Evolutionary conservation across 1,140 invertebrate species (phyloP).

Genomic region (Aphelenchoides avenae): DNA sequence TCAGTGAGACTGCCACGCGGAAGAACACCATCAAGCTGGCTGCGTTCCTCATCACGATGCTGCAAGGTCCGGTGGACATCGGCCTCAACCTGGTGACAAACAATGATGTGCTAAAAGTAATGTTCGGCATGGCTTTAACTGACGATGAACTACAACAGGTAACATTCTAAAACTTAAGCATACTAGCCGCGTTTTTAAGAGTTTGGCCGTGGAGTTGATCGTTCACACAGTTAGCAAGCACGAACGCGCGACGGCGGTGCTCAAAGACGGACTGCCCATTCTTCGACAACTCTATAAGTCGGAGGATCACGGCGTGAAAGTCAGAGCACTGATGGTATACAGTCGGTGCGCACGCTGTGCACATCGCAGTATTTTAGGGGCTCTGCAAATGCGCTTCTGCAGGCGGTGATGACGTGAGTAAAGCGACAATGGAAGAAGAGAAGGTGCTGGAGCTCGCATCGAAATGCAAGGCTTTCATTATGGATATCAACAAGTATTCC

Average conservation of each 20-base stretch:
- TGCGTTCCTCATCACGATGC: constrained; percentile 80
- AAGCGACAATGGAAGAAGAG: constrained; percentile 87
- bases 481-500: constrained; percentile 47
- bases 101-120: constrained; percentile 91
- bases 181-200: constrained; percentile 22
- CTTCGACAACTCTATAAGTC: constrained; percentile 87
- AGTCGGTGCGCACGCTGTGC: constrained; percentile 18
- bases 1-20: constrained; percentile 23
- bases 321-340: constrained; percentile 63
- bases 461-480: constrained; percentile 72
- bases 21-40: constrained; percentile 66
- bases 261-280: constrained; percentile 84
- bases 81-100: constrained; percentile 72
- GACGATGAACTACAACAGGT: constrained; percentile 63
- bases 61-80: constrained; percentile 64
- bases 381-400: constrained; percentile 92
- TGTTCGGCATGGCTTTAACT: constrained; percentile 88
- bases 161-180: constrained; percentile 6
- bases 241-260: constrained; percentile 86
- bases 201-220: constrained; percentile 54
- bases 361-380: constrained; percentile 64
- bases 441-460: constrained; percentile 85
- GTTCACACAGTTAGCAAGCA: constrained; percentile 84
- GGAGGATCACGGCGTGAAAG: constrained; percentile 80
- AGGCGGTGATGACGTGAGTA: constrained; percentile 86